A percentile compares a stretch with the other conserved stretches of the same genome.
These are phyloP conservation scores for Metaphire vulgaris DNA, from an alignment of 1,140 invertebrate species.

Conservation along the genomic window DNA sequence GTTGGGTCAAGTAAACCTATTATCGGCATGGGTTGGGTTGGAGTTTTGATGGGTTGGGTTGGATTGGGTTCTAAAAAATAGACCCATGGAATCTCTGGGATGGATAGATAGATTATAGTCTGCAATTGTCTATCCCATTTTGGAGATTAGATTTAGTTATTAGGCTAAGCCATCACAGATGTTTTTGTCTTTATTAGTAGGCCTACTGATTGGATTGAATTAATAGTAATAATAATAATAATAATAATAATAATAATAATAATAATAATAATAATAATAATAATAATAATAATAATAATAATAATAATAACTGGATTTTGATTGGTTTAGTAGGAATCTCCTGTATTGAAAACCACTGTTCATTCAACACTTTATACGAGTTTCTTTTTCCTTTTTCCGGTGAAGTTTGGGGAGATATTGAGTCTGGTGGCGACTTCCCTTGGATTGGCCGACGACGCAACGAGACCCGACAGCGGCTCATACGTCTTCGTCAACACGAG, in stretches of 20 bases:
- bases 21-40: too few species aligned
- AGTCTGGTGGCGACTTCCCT: background rate
- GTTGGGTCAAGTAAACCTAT: too few species aligned
- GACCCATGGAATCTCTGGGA: too few species aligned
- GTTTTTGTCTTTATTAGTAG: background rate
- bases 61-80: too few species aligned
- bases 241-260: slow-evolving; percentile 4
- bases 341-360: background rate
- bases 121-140: background rate
- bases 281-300: slow-evolving; percentile 4
- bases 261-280: slow-evolving; percentile 1
- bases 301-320: background rate
- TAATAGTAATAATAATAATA: background rate
- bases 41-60: background rate
- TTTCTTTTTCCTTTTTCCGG: background rate
- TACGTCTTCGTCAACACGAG: background rate
- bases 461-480: background rate
- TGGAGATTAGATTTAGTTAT: background rate
- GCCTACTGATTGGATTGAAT: background rate
- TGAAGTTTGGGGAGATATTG: background rate
- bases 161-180: too few species aligned
- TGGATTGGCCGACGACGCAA: background rate
- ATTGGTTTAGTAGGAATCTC: background rate
- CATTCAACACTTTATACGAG: background rate
- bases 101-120: too few species aligned